Evolutionary conservation across 2,888 invertebrate species (phyloP), one percentile per base, ranked within the genome.

Genomic region (Pseudanteris insignis): DNA sequence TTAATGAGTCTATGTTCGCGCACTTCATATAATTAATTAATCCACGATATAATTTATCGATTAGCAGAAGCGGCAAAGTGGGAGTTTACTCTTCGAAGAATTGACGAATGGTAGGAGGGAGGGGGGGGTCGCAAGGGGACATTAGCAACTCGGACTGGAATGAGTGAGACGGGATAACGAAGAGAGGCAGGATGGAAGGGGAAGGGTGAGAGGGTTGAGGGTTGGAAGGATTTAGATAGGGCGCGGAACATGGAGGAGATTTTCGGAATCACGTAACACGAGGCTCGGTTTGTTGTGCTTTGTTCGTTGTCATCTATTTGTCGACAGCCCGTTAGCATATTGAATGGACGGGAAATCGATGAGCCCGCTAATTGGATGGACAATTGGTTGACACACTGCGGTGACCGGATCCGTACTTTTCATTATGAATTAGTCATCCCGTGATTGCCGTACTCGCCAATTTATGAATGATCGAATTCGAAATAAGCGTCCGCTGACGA

Each of bases 311-410:
- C 44, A 53, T 44, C 43, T 30, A 26, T 57, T 43, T 37, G 32
- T 51, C 53, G 34, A 33, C 28, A 37, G 43, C 33, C 50, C 53
- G 65, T 65, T 57, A 48, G 57, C 62, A 60, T 63, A 65, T 43
- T 64, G 67, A 62, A 65, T 50, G 53, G 68, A 67, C 66, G 54
- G 64, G 66, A 70, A 70, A 74, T 68, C 71, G 71, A 73, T 74
- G 70, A 70, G 67, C 44, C 60, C 61, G 66, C 68, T 72, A 71
- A 74, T 74, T 73, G 73, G 67, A 68, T 66, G 63, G 70, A 71
- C 70, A 70, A 67, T 67, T 66, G 66, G 64, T 57, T 66, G 71
- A 67, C 67, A 67, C 9, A n/a, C 18, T 4, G 46, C 7, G 25
- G n/a, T 6, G 25, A 7, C 2, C n/a, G 14, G 15, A 18, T 9